Evolutionary conservation across 2,888 invertebrate species (phyloP).

Genomic region (Timandra comae): DNA sequence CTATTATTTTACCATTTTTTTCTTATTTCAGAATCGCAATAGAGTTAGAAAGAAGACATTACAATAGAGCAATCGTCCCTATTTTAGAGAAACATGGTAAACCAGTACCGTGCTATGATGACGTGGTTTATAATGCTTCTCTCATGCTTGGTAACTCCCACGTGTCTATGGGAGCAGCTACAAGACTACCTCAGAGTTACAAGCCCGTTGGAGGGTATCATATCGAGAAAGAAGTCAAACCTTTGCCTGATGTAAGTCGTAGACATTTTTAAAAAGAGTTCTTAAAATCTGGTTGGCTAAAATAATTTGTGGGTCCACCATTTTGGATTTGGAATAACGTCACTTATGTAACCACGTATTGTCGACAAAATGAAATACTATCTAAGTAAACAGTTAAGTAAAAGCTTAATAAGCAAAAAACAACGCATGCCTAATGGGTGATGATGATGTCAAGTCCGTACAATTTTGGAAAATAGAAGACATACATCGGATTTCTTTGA

Average conservation of each 20-base stretch:
- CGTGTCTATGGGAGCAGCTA: constrained; percentile 31
- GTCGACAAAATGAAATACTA: too few species aligned
- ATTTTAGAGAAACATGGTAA: constrained; percentile 24
- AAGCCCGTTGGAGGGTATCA: constrained; percentile 47
- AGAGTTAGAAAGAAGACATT: constrained; percentile 23
- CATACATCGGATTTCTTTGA: too few species aligned
- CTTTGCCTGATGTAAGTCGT: constrained; percentile 44
- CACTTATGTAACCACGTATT: too few species aligned
- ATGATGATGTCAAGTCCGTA: too few species aligned
- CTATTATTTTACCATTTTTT: constrained; percentile 8
- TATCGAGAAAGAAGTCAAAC: constrained; percentile 32
- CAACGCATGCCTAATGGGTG: too few species aligned
- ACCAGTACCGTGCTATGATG: constrained; percentile 29
- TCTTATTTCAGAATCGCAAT: constrained; percentile 13
- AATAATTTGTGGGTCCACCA: too few species aligned
- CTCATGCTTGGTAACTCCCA: constrained; percentile 50
- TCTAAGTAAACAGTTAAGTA: too few species aligned
- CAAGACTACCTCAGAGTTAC: constrained; percentile 41
- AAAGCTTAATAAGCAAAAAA: too few species aligned
- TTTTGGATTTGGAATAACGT: too few species aligned
- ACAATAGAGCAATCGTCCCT: constrained; percentile 12
- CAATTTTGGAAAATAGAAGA: too few species aligned
- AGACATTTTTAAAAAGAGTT: too few species aligned
- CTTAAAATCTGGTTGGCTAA: too few species aligned
- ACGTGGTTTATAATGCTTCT: constrained; percentile 36